phyloP scores from a whole-genome alignment of 2,797 vertebrate genomes.

The Brachyrhaphis roseni region DNA sequence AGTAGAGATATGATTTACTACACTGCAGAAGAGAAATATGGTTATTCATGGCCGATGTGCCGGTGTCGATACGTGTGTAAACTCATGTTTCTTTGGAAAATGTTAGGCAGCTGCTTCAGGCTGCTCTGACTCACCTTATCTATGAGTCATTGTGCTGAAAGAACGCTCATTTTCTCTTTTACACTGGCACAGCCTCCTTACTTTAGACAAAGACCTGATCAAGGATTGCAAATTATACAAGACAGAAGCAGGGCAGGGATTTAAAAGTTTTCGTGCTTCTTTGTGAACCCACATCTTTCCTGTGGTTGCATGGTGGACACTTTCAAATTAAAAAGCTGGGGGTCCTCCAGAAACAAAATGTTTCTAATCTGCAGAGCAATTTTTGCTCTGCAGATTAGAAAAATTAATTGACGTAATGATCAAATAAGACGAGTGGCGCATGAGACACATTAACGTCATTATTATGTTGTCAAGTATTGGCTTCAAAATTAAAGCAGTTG shows the following conservation, averaged over 20 bases:
- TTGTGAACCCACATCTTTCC: neutral
- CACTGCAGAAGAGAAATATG: neutral
- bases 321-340: neutral
- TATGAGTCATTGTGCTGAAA: slow-evolving; percentile 61
- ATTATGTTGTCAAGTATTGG: neutral
- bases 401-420: neutral
- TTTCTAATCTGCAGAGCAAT: too few relatives aligned
- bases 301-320: neutral
- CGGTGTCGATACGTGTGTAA: slow-evolving; percentile 24
- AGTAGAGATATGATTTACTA: neutral
- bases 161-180: slow-evolving; percentile 54
- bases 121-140: slow-evolving; percentile 57
- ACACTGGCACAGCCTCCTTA: slow-evolving; percentile 10
- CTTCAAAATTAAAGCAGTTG: neutral
- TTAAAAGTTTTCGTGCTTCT: neutral
- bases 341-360: neutral
- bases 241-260: slow-evolving; percentile 6
- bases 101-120: slow-evolving; percentile 41
- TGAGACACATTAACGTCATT: neutral
- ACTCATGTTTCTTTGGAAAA: slow-evolving; percentile 35
- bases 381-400: neutral
- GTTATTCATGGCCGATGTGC: neutral
- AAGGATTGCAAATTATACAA: slow-evolving; percentile 4
- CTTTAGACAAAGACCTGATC: neutral
- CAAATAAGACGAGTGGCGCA: neutral